phyloP scores from a whole-genome alignment of 37 sponge, comb jelly and placozoan genomes.

The Chondrilla cf. caribensis region DNA sequence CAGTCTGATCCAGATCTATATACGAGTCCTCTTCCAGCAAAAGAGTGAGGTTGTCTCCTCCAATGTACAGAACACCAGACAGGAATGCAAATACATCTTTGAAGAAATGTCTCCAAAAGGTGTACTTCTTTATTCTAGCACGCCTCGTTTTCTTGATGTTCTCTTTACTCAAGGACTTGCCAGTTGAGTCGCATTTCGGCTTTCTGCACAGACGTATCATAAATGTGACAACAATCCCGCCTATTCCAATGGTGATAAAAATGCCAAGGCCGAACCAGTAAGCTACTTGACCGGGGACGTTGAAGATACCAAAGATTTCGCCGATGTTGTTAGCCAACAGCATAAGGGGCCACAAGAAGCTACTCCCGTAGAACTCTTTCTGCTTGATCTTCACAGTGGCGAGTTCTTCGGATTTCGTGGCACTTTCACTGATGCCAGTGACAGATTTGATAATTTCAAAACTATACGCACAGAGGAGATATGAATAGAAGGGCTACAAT shows the following conservation, averaged over 20 bases:
- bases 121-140: neutral
- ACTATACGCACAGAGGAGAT: no score
- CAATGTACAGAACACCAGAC: neutral
- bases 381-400: neutral
- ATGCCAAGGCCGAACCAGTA: neutral
- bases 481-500: no score
- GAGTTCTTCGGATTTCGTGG: neutral
- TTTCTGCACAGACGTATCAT: neutral
- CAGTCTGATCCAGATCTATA: neutral
- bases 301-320: neutral
- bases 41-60: conserved; percentile 8
- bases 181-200: neutral
- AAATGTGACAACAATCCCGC: neutral
- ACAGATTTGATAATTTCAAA: no score
- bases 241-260: neutral
- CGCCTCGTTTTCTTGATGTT: neutral
- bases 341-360: conserved; percentile 9
- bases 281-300: neutral
- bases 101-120: neutral
- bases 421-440: no score
- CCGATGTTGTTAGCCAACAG: conserved; percentile 10
- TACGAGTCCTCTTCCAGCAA: neutral
- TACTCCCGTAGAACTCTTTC: neutral
- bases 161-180: neutral
- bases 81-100: neutral